Conservation (phyloP, 2,113 vertebrate species). For the Caloenas nicobarica region DNA sequence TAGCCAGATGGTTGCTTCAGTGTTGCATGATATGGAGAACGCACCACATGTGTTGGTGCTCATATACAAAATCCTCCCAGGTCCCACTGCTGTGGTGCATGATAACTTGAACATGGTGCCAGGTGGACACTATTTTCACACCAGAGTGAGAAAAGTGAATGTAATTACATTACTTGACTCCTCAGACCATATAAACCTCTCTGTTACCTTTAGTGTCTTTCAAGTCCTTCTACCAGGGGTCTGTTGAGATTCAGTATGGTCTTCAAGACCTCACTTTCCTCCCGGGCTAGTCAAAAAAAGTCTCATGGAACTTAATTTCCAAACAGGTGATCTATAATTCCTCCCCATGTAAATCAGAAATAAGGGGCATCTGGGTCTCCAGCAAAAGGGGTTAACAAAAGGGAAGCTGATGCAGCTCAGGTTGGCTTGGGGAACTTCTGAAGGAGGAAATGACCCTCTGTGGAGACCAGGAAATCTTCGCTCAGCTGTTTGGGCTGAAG, state of each 20-base stretch:
- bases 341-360: background rate
- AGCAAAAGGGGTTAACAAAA: background rate
- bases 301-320: background rate
- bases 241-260: background rate
- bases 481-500: background rate
- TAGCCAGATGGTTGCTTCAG: background rate
- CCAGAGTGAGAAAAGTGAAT: background rate
- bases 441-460: background rate
- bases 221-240: background rate
- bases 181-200: background rate
- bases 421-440: background rate
- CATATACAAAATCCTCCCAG: background rate
- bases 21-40: accelerated
- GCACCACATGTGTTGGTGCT: background rate
- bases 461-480: background rate
- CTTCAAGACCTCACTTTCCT: background rate
- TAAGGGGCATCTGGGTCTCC: accelerated
- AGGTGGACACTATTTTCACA: background rate
- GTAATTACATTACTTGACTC: background rate
- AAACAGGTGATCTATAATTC: background rate
- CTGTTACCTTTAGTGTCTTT: background rate
- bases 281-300: background rate
- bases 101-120: background rate
- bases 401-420: background rate
- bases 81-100: background rate